phyloP scores from a whole-genome alignment of 2,888 invertebrate species.

The Eristalinus sepulchralis region DNA sequence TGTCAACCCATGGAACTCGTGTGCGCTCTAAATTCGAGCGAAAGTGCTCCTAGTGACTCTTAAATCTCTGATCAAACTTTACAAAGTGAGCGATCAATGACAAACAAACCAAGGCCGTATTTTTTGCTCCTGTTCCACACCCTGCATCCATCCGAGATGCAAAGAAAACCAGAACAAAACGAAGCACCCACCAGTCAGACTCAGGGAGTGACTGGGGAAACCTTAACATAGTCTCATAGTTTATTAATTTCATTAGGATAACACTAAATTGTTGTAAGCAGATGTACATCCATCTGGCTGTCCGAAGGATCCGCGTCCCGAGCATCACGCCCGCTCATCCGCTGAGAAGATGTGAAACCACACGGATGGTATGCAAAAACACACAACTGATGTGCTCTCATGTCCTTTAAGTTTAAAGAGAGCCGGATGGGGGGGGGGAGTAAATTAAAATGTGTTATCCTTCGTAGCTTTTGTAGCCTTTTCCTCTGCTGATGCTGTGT shows the following conservation, averaged over 20 bases:
- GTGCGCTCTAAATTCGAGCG: too few species aligned
- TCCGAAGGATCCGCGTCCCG: neutral
- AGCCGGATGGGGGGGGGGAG: neutral
- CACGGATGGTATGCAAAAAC: neutral
- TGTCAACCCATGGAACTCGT: too few species aligned
- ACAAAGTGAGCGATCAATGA: too few species aligned
- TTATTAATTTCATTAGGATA: slow-evolving; percentile 17
- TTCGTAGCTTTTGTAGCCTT: neutral
- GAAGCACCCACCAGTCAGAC: neutral
- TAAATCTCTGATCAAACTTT: too few species aligned
- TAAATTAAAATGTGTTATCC: slow-evolving; percentile 12
- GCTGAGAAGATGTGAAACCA: neutral
- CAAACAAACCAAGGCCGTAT: too few species aligned
- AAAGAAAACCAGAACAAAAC: neutral
- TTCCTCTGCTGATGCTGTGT: neutral
- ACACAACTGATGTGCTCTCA: neutral
- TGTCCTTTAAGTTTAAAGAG: neutral
- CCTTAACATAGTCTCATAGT: neutral
- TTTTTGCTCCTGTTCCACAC: too few species aligned
- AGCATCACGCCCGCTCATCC: neutral
- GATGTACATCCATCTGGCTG: neutral
- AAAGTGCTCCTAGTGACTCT: too few species aligned
- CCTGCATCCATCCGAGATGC: too few species aligned
- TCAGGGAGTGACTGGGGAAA: neutral
- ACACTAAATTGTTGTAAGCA: neutral